Conservation (phyloP, 2,797 vertebrate species). For the Enteromius thamalakanensis region DNA sequence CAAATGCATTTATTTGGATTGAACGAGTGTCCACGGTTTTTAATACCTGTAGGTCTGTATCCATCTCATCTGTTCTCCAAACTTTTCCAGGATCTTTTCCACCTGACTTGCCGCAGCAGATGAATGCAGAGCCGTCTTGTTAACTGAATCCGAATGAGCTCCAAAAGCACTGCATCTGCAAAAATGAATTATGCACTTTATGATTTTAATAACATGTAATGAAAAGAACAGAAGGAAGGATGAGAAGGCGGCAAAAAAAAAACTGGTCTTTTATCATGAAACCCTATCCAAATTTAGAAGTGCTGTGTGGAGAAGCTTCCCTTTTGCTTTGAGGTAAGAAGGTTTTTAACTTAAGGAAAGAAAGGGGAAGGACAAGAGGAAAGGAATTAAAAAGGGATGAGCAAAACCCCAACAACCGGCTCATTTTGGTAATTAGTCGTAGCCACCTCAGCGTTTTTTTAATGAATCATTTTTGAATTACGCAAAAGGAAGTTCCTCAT, state of each 20-base stretch:
- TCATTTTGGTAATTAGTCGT: conserved; percentile 86
- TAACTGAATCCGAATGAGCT: conserved; percentile 56
- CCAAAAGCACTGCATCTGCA: conserved; percentile 70
- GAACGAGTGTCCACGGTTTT: conserved; percentile 8
- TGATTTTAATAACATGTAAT: conserved; percentile 71
- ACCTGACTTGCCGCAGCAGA: conserved; percentile 33
- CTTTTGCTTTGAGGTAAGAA: conserved; percentile 71
- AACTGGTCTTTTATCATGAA: conserved; percentile 66
- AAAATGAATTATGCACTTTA: conserved; percentile 79
- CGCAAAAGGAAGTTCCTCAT: conserved; percentile 69
- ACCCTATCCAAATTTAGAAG: conserved; percentile 75
- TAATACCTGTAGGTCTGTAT: not conserved
- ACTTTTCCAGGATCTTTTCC: conserved; percentile 50
- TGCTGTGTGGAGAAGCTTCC: conserved; percentile 72
- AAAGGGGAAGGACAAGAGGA: conserved; percentile 52
- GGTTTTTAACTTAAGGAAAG: conserved; percentile 69
- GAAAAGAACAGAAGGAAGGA: conserved; percentile 66
- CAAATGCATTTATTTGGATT: not conserved
- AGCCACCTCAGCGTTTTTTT: conserved; percentile 87
- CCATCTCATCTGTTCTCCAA: conserved; percentile 22
- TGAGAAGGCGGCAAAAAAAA: conserved; percentile 52
- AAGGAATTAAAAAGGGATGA: conserved; percentile 50
- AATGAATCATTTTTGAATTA: conserved; percentile 84
- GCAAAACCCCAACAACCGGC: conserved; percentile 68
- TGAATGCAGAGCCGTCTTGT: conserved; percentile 32